Evolutionary conservation across 2,797 vertebrate species (phyloP), one percentile per base, ranked within the genome.

Genomic region (Diplodus sargus): DNA sequence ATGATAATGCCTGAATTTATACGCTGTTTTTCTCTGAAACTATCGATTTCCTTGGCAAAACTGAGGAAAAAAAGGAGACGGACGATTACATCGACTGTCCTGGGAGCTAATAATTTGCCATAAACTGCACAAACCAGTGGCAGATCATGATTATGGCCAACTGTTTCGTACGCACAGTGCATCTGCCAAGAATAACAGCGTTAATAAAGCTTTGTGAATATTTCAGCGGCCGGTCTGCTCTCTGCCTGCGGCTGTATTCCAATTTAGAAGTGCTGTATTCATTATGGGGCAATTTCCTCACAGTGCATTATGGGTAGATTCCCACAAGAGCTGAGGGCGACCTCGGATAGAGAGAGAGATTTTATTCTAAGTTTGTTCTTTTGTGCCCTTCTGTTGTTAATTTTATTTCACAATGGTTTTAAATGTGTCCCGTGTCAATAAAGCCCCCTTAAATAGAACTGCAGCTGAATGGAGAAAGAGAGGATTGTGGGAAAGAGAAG

Each of bases 191-290:
- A 90, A 81, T 76, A 89, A 85, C 78, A 52, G 78, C 60, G 34
- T 83, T 92, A 87, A 85, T 87, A 91, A 91, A 89, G 86, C 88
- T 87, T 83, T 86, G 85, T 93, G 90, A 94, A 94, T 93, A 93
- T 94, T 94, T 94, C 89, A 94, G 85, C 42, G 81, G 81, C 82
- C 84, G 70, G 76, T 85, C 89, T 91, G 89, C 66, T 91, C 83
- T 52, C 78, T 52, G 90, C 93, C 90, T 52, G 70, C 53, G 83
- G 91, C 85, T 64, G 23, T 65, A 84, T 56, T 94, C 90, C 85
- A 86, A 78, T 93, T 92, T 85, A 79, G 79, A 84, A 84, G 80
- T 47, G 51, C 79, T 84, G 90, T 84, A 84, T 91, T 93, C 83
- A 90, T 93, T 89, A 83, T 85, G 79, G 86, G 85, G 82, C 80